Conservation (phyloP, 1,140 invertebrate species). For the Drosophila willistoni region DNA sequence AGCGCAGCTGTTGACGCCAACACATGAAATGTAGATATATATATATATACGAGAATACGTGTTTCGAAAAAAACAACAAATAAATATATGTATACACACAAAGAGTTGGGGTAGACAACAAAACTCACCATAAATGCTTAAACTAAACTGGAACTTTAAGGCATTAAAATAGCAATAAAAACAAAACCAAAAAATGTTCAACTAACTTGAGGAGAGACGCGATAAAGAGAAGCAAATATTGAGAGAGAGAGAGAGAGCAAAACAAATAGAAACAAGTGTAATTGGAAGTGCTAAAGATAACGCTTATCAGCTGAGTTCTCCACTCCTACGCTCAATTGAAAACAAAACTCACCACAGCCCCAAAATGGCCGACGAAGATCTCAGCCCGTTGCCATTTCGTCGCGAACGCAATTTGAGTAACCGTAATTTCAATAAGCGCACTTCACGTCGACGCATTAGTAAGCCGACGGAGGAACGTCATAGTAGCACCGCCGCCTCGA, state of each 20-base stretch:
- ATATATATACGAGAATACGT: slow-evolving; percentile 57
- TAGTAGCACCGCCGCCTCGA: slow-evolving; percentile 34
- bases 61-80: slow-evolving; percentile 39
- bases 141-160: slow-evolving; percentile 32
- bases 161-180: slow-evolving; percentile 10
- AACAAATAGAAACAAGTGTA: slow-evolving; percentile 21
- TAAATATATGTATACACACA: slow-evolving; percentile 44
- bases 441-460: slow-evolving; percentile 65
- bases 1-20: slow-evolving; percentile 49
- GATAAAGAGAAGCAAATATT: background rate
- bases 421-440: slow-evolving; percentile 75
- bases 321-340: background rate
- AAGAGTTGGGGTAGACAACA: slow-evolving; percentile 27
- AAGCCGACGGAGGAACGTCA: slow-evolving; percentile 40
- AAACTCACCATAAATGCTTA: slow-evolving; percentile 32
- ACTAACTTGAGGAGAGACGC: background rate
- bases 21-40: slow-evolving; percentile 32
- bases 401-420: slow-evolving; percentile 79
- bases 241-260: slow-evolving; percentile 12
- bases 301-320: slow-evolving; percentile 18
- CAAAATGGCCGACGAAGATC: slow-evolving; percentile 70
- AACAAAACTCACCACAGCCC: slow-evolving; percentile 4
- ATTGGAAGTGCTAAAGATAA: slow-evolving; percentile 30
- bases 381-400: slow-evolving; percentile 75
- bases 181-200: background rate